A percentile compares a stretch with the other conserved stretches of the same genome.
phyloP scores from a whole-genome alignment of 2,888 invertebrate species.

The Bellardia pandia region DNA sequence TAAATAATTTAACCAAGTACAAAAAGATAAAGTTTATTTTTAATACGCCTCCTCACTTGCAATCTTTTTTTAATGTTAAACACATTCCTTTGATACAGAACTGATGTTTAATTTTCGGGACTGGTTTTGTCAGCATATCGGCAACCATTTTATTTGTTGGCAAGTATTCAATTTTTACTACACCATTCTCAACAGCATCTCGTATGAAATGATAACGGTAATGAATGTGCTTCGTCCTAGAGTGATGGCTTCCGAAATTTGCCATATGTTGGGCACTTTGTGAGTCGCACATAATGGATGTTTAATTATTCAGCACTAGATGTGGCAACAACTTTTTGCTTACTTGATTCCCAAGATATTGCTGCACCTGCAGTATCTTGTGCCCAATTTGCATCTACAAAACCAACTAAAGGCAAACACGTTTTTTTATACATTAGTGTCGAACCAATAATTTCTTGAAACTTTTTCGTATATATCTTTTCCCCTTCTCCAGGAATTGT shows the following conservation, averaged over 20 bases:
- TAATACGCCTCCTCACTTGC: too few species aligned
- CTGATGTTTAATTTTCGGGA: constrained; percentile 10
- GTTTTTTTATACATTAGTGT: not conserved
- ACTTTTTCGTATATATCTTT: not conserved
- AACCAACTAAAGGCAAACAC: not conserved
- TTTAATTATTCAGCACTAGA: not conserved
- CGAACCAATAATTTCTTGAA: not conserved
- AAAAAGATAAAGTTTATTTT: too few species aligned
- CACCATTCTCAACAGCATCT: constrained; percentile 34
- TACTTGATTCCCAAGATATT: not conserved
- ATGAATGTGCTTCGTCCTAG: constrained; percentile 47
- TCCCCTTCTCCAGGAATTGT: too few species aligned
- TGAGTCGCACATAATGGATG: constrained; percentile 30
- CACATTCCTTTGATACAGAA: not conserved
- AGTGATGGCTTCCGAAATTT: constrained; percentile 52
- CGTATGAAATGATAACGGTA: constrained; percentile 58
- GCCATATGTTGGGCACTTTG: too few species aligned
- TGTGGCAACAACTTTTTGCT: constrained; percentile 10
- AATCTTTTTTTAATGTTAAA: not conserved
- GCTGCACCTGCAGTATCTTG: too few species aligned
- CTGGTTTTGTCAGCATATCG: constrained; percentile 13
- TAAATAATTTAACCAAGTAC: too few species aligned
- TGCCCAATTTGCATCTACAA: not conserved
- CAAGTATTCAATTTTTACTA: constrained; percentile 41
- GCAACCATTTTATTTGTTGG: constrained; percentile 46